Evolutionary conservation across 1,140 invertebrate species (phyloP).

Genomic region (Sesamia nonagrioides): DNA sequence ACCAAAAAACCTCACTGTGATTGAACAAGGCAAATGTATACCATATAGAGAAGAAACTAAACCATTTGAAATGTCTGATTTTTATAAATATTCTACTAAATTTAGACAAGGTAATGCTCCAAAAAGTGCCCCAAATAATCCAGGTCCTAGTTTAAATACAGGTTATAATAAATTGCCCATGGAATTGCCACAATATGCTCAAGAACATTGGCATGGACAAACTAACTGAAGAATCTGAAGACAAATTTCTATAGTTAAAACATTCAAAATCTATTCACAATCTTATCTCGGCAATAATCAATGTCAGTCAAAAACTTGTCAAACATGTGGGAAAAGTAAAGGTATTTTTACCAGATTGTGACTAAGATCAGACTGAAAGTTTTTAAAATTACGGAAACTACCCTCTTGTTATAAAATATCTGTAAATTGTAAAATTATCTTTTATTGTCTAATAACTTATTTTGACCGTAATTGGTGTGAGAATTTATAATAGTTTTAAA

Average conservation of each 20-base stretch:
- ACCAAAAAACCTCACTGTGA: constrained; percentile 94
- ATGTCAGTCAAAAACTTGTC: no score
- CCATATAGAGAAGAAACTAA: constrained; percentile 98
- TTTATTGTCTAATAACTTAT: constrained; percentile 21
- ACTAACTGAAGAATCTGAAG: constrained; percentile 56
- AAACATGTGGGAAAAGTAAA: no score
- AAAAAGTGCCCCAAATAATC: constrained; percentile 62
- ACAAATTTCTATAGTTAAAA: no score
- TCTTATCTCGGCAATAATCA: no score
- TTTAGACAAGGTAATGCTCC: constrained; percentile 90
- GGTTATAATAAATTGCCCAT: constrained; percentile 78
- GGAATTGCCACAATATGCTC: constrained; percentile 75
- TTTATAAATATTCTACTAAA: constrained; percentile 98
- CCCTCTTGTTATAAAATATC: no score
- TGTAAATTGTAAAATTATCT: constrained; percentile 37
- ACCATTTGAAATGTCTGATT: constrained; percentile 98
- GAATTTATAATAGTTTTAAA: constrained; percentile 44
- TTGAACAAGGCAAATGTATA: constrained; percentile 95
- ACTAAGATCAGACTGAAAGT: no score
- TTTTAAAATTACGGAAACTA: no score
- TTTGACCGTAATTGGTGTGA: constrained; percentile 41
- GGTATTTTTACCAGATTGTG: no score
- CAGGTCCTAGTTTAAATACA: constrained; percentile 64
- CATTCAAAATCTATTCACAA: no score
- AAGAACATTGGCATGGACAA: constrained; percentile 77